Percentiles rank a stretch among this genome's conserved stretches.
Conservation (phyloP, 2,113 vertebrate species). For the Theropithecus gelada region DNA sequence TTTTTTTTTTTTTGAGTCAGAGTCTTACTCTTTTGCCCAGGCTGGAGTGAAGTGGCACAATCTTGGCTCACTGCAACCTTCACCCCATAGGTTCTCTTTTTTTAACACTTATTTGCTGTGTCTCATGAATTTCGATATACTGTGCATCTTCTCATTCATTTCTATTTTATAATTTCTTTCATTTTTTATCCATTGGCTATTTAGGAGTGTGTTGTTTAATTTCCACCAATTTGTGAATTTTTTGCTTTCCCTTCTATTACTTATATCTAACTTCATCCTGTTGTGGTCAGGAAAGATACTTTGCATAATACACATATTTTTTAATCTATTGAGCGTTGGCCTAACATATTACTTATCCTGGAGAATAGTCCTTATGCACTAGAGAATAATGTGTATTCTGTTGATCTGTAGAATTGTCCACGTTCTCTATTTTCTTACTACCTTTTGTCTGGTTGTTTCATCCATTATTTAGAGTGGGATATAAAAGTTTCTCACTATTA, state of each 20-base stretch:
- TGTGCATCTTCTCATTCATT: background rate
- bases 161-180: background rate
- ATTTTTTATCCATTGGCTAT: background rate
- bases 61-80: no score
- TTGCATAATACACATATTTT: background rate
- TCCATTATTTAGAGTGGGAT: background rate
- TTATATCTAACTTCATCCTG: background rate
- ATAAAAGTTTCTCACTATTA: background rate
- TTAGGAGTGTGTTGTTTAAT: background rate
- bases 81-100: background rate
- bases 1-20: no score
- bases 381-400: background rate
- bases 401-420: background rate
- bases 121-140: background rate
- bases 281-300: background rate
- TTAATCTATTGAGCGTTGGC: background rate
- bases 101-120: background rate
- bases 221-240: background rate
- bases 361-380: background rate
- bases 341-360: background rate
- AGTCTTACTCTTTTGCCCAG: no score
- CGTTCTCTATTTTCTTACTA: background rate
- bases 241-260: background rate
- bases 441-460: background rate
- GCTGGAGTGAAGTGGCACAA: no score